A percentile compares a stretch with the other conserved stretches of the same genome.
phyloP scores from a whole-genome alignment of 2,797 vertebrate species.

The Malurus leucopterus region DNA sequence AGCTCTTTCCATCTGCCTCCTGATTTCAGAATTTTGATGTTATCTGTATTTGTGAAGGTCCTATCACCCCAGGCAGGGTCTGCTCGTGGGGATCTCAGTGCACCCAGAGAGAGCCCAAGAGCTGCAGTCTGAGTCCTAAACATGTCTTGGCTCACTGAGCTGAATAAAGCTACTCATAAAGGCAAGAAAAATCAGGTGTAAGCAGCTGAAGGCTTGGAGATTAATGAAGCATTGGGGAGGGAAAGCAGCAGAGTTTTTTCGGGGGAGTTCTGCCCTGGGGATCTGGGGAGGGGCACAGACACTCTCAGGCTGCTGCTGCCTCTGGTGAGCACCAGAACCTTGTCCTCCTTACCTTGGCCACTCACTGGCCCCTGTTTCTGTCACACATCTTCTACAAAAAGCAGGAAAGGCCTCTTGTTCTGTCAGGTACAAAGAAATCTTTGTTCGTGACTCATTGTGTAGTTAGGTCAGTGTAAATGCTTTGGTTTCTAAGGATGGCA shows the following conservation, averaged over 20 bases:
- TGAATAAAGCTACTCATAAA: neutral
- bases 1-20: neutral
- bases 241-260: neutral
- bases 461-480: neutral
- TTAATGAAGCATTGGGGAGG: conserved; percentile 25
- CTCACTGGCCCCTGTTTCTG: neutral
- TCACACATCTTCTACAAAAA: neutral
- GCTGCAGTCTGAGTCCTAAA: neutral
- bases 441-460: neutral
- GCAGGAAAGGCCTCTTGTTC: neutral
- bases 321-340: neutral
- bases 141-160: conserved; percentile 25
- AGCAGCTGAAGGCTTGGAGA: neutral
- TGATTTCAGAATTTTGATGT: conserved; percentile 19
- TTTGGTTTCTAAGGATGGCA: neutral
- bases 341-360: neutral
- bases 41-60: neutral
- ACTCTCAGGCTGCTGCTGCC: neutral
- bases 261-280: neutral
- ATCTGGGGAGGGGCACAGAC: neutral
- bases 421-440: neutral
- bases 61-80: neutral
- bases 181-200: conserved; percentile 31
- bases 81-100: neutral
- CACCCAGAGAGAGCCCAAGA: neutral